Conservation (phyloP, 2,888 invertebrate species). For the Sturmia bella region DNA sequence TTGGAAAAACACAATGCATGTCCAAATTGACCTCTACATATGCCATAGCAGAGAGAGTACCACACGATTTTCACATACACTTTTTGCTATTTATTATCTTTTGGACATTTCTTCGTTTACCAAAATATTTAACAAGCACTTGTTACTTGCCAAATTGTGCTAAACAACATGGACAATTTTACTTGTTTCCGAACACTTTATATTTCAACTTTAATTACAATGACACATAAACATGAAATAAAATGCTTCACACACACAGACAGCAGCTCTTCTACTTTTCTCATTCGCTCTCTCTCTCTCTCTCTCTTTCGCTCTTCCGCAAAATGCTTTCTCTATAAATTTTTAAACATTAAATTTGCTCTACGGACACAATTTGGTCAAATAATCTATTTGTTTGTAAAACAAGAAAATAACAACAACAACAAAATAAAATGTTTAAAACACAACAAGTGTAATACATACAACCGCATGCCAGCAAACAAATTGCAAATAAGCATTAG, state of each 20-base stretch:
- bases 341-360: slow-evolving; percentile 23
- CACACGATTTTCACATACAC: no score
- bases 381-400: slow-evolving; percentile 40
- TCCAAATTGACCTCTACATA: no score
- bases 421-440: background rate
- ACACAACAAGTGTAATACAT: slow-evolving; percentile 26
- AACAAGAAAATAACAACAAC: slow-evolving; percentile 5
- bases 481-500: slow-evolving; percentile 22
- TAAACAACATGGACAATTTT: slow-evolving; percentile 2
- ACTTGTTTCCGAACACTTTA: background rate
- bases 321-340: background rate
- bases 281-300: no score
- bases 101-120: no score
- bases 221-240: slow-evolving; percentile 1
- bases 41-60: no score
- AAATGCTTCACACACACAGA: slow-evolving; percentile 1
- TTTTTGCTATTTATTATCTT: no score
- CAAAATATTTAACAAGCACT: background rate
- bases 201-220: slow-evolving; percentile 15
- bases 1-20: no score
- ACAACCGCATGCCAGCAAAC: background rate
- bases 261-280: background rate
- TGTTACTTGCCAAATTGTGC: background rate
- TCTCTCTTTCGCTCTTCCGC: background rate
- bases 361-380: slow-evolving; percentile 37